These are phyloP conservation scores for Pristionchus mayeri DNA, from an alignment of 2,888 invertebrate genomes.

Conservation along the genomic window DNA sequence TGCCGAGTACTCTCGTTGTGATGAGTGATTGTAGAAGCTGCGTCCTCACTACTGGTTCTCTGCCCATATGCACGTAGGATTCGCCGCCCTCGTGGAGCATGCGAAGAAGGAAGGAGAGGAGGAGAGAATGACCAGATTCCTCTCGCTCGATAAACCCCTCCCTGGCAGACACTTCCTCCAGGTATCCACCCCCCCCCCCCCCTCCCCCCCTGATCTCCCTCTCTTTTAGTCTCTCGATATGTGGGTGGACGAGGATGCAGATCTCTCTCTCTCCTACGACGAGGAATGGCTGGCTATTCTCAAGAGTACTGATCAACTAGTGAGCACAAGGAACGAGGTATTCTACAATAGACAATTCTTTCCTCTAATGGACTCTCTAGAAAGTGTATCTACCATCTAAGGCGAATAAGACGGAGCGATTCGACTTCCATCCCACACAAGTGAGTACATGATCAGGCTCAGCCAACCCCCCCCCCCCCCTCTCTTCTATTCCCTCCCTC, in stretches of 20 bases:
- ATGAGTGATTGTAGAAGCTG: slow-evolving; percentile 82
- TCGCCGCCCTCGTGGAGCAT: slow-evolving; percentile 89
- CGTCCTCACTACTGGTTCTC: slow-evolving; percentile 95
- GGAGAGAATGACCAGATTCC: slow-evolving; percentile 66
- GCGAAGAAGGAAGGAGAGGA: slow-evolving; percentile 51
- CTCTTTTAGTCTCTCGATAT: slow-evolving; percentile 59
- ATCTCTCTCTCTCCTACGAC: slow-evolving; percentile 83
- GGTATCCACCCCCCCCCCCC: slow-evolving; percentile 78
- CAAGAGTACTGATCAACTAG: slow-evolving; percentile 84
- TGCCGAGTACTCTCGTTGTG: no score
- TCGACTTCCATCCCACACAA: slow-evolving; percentile 66
- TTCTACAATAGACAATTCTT: no score
- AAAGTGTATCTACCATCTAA: slow-evolving; percentile 86
- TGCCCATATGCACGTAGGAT: slow-evolving; percentile 96
- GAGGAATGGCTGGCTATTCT: slow-evolving; percentile 94
- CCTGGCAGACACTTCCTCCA: slow-evolving; percentile 91
- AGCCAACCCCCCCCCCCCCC: no score
- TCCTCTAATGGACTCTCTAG: neutral
- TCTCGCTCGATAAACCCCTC: slow-evolving; percentile 84
- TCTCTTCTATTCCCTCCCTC: neutral
- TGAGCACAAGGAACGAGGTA: slow-evolving; percentile 49
- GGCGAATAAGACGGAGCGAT: slow-evolving; percentile 81
- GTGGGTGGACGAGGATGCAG: slow-evolving; percentile 60
- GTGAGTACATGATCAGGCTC: slow-evolving; percentile 44
- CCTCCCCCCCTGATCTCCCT: neutral